phyloP scores from a whole-genome alignment of 2,113 vertebrate species.

The Corapipo altera region DNA sequence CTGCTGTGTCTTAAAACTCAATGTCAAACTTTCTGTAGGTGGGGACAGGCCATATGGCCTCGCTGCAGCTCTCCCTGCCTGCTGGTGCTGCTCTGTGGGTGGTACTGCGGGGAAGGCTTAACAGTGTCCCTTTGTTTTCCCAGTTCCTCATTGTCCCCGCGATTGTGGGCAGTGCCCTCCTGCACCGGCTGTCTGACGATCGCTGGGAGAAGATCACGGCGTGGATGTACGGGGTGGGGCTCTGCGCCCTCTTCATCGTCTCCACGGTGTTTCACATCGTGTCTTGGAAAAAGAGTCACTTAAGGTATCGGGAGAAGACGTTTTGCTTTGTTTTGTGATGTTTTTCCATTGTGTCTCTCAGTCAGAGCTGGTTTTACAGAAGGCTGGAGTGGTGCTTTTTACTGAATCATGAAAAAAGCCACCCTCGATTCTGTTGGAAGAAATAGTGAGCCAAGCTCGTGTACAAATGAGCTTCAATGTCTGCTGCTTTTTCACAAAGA shows the following conservation, averaged over 20 bases:
- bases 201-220: constrained; percentile 93
- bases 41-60: accelerated
- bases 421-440: not conserved
- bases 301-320: constrained; percentile 76
- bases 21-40: not conserved
- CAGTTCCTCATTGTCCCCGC: constrained; percentile 90
- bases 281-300: constrained; percentile 97
- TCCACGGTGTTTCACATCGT: constrained; percentile 95
- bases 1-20: not conserved
- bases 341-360: not conserved
- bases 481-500: not conserved
- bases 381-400: not conserved
- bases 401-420: not conserved
- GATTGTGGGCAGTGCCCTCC: constrained; percentile 88
- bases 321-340: not conserved
- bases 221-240: constrained; percentile 93
- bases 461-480: not conserved
- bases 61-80: not conserved
- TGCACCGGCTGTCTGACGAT: constrained; percentile 88
- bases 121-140: not conserved
- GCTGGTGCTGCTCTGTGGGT: not conserved
- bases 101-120: accelerated
- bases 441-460: not conserved
- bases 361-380: not conserved
- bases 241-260: constrained; percentile 93